Conservation (phyloP, 92 coral and sea anemone genomes). For the Muricea muricata region DNA sequence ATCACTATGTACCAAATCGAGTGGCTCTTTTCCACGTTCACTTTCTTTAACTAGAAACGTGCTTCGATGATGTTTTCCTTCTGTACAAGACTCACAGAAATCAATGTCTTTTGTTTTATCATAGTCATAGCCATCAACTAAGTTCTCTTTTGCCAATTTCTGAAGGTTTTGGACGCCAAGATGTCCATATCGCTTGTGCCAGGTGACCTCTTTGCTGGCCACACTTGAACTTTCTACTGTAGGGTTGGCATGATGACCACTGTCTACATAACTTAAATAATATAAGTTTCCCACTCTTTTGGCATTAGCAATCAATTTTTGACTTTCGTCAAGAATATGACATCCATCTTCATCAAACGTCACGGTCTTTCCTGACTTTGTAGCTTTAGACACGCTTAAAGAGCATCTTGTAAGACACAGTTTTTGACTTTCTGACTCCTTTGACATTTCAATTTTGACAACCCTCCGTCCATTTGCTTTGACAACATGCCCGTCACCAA, state of each 20-base stretch:
- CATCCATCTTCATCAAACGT: conserved; percentile 61
- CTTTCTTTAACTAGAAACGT: conserved; percentile 41
- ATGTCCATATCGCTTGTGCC: conserved; percentile 72
- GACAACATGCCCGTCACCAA: conserved; percentile 51
- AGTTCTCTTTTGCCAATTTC: conserved; percentile 56
- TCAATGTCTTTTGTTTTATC: conserved; percentile 18
- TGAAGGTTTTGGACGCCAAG: conserved; percentile 62
- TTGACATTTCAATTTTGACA: conserved; percentile 38
- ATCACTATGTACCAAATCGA: conserved; percentile 49
- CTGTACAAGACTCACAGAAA: conserved; percentile 59
- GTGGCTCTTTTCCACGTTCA: neutral
- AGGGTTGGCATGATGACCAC: conserved; percentile 3
- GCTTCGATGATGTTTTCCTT: conserved; percentile 57
- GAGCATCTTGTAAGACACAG: conserved; percentile 57
- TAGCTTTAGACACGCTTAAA: conserved; percentile 65
- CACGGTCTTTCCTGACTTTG: conserved; percentile 51
- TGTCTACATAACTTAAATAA: conserved; percentile 54
- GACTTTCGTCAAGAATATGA: conserved; percentile 48
- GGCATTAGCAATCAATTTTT: conserved; percentile 55
- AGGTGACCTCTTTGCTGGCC: conserved; percentile 46
- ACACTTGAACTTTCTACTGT: conserved; percentile 21
- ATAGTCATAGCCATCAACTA: conserved; percentile 62
- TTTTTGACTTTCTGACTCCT: conserved; percentile 35
- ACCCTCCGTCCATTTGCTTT: conserved; percentile 64
- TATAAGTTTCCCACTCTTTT: conserved; percentile 49